Conservation (phyloP, 2,888 invertebrate genomes). For the Cartodere bifasciata region DNA sequence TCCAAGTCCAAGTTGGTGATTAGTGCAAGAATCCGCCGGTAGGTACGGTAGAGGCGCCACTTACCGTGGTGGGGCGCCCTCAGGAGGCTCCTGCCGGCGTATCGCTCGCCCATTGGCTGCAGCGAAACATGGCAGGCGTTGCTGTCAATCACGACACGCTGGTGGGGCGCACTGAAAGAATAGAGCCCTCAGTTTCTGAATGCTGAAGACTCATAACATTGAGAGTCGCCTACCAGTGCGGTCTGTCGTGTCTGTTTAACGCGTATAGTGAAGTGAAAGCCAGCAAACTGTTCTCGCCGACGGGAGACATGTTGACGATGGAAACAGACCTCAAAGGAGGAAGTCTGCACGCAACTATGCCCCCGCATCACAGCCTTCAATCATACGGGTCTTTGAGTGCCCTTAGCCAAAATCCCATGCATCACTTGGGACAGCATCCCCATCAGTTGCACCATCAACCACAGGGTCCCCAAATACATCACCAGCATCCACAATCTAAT, state of each 20-base stretch:
- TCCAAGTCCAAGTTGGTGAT: slow-evolving; percentile 31
- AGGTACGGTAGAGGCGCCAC: slow-evolving; percentile 12
- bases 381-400: slow-evolving; percentile 64
- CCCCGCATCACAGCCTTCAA: slow-evolving; percentile 64
- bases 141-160: slow-evolving; percentile 29
- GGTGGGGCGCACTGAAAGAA: slow-evolving; percentile 26
- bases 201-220: slow-evolving; percentile 25
- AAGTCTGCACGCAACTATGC: slow-evolving; percentile 75
- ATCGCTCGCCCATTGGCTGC: slow-evolving; percentile 26
- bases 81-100: slow-evolving; percentile 16
- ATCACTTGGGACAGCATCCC: slow-evolving; percentile 45
- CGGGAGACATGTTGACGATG: slow-evolving; percentile 85
- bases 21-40: slow-evolving; percentile 23
- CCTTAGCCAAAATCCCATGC: slow-evolving; percentile 46
- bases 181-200: slow-evolving; percentile 21
- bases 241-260: slow-evolving; percentile 24
- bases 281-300: slow-evolving; percentile 74
- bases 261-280: slow-evolving; percentile 26
- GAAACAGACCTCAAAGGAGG: slow-evolving; percentile 84
- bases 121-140: slow-evolving; percentile 32
- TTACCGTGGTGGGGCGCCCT: slow-evolving; percentile 15
- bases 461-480: slow-evolving; percentile 35
- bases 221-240: slow-evolving; percentile 27
- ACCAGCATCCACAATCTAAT: slow-evolving; percentile 27
- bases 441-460: slow-evolving; percentile 51